Percentiles rank a stretch among this genome's conserved stretches.
Evolutionary conservation across 2,113 vertebrate genomes (phyloP).

Genomic region (Neoarius graeffei): DNA sequence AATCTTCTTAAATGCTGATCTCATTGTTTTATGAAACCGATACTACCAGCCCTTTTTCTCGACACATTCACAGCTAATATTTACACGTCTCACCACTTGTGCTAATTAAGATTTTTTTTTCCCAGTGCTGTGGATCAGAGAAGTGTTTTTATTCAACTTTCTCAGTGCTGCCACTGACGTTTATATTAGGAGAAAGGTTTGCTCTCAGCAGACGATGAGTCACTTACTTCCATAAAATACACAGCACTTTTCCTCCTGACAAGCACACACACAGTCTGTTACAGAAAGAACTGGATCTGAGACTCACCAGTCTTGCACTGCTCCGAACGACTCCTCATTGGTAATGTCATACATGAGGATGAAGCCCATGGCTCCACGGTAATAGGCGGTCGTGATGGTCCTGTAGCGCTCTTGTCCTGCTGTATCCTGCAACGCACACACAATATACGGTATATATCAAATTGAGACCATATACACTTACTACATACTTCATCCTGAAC

Average conservation of each 20-base stretch:
- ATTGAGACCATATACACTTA: background rate
- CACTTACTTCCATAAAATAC: slow-evolving; percentile 28
- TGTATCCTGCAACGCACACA: slow-evolving; percentile 44
- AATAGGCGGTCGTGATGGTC: slow-evolving; percentile 55
- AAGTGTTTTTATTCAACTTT: background rate
- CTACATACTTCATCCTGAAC: background rate
- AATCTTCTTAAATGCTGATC: background rate
- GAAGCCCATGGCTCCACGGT: slow-evolving; percentile 54
- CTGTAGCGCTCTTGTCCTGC: slow-evolving; percentile 55
- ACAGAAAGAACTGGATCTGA: background rate
- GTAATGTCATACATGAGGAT: slow-evolving; percentile 55
- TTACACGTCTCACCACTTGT: background rate
- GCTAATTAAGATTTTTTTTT: background rate
- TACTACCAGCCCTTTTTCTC: background rate
- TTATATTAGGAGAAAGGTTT: slow-evolving; percentile 9
- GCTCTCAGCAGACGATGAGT: slow-evolving; percentile 5
- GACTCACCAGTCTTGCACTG: slow-evolving; percentile 56
- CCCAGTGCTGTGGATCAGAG: background rate
- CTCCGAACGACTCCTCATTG: slow-evolving; percentile 43
- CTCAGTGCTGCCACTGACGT: slow-evolving; percentile 1
- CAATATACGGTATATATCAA: background rate
- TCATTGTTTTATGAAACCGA: background rate
- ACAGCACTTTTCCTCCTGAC: background rate
- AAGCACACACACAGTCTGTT: slow-evolving; percentile 8
- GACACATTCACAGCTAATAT: background rate